Base-by-base conservation (phyloP, 2,113 vertebrate species). In the Camelus dromedarius region DNA sequence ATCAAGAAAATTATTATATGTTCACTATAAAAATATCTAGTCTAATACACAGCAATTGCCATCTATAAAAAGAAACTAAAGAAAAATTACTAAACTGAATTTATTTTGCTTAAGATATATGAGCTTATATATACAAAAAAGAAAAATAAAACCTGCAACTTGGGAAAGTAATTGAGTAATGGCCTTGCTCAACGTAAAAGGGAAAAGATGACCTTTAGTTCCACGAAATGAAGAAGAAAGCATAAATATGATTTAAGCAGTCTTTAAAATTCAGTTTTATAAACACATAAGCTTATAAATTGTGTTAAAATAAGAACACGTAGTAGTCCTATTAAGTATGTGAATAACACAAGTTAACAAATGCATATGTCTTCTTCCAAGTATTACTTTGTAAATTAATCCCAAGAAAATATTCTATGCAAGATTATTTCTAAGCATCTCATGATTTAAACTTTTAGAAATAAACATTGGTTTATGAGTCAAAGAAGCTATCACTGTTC, bases 261-360 rank as follows among this genome's bases (percentile, higher is more conserved):
- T n/a, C 10, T 89, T 88, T 76, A 66, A 60, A 88, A 84, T 72
- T 88, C 52, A 89, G n/a, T 30, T 92, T 92, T 81, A 28, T 50
- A 80, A 67, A 80, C 15, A 62, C 0, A 28, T n/a, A 66, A 18
- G 8, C 38, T 85, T 89, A 2, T 83, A 64, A 86, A 35, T 67
- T 85, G 9, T 42, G n/a, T 76, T 95, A 46, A 54, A 79, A 73
- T 77, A 79, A 91, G 26, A 73, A 6, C 2, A 77, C 38, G 10
- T 48, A 35, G 42, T 75, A 89, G 89, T 70, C 4, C 2, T 28
- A 1, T 18, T 76, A 69, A 69, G 1, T 85, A 80, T 18, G 0
- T 58, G 24, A 66, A 80, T 67, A 89, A 66, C 8, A 60, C 6
- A 75, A 12, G 8, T 35, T 73, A 84, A 66, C 28, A 56, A 80